phyloP scores from a whole-genome alignment of 2,113 vertebrate genomes.

The Leiothrix lutea region DNA sequence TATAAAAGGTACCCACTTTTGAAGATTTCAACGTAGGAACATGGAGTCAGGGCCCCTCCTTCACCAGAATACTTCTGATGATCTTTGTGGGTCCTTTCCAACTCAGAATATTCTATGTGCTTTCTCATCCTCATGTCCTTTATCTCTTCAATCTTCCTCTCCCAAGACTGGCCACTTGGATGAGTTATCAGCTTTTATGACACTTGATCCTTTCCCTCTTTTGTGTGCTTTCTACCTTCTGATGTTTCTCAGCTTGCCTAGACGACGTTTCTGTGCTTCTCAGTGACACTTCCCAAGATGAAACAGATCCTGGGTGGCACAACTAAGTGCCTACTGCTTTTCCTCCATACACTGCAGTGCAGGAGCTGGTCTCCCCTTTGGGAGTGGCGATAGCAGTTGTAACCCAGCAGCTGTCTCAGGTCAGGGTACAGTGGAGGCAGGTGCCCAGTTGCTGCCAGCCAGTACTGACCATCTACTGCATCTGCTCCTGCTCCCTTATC shows the following conservation, averaged over 20 bases:
- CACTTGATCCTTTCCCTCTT: background rate
- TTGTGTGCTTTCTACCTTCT: background rate
- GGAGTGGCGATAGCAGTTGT: background rate
- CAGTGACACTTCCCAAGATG: background rate
- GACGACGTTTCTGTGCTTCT: background rate
- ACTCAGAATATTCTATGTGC: background rate
- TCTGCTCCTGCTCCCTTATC: background rate
- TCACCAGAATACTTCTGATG: background rate
- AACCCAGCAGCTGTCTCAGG: background rate
- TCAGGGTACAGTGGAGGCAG: background rate
- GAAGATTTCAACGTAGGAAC: background rate
- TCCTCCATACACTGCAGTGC: background rate
- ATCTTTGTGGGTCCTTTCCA: background rate
- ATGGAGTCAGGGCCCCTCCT: background rate
- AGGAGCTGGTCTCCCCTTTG: background rate
- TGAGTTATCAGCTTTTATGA: background rate
- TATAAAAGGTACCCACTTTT: background rate
- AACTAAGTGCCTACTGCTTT: background rate
- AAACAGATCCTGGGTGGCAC: background rate
- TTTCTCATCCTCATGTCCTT: background rate
- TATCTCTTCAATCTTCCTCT: background rate
- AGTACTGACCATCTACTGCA: background rate
- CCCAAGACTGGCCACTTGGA: background rate
- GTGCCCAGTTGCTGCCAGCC: background rate
- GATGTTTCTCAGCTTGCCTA: background rate